Evolutionary conservation across 2,797 vertebrate genomes (phyloP).

Genomic region (Ceyx erithaca): DNA sequence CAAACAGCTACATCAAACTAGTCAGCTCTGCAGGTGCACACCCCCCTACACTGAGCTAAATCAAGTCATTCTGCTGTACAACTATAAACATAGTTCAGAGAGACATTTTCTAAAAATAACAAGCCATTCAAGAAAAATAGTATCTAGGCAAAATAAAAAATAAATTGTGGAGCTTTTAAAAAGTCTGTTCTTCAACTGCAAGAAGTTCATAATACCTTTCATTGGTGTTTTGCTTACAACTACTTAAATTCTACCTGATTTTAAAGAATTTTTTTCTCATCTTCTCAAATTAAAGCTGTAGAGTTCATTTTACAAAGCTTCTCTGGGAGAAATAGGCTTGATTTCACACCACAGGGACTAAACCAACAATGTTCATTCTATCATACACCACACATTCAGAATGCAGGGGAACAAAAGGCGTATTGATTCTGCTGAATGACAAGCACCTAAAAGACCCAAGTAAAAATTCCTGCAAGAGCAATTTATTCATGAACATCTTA

Average conservation of each 20-base stretch:
- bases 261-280: neutral
- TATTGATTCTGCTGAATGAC: constrained; percentile 41
- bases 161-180: neutral
- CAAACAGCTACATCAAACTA: neutral
- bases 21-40: neutral
- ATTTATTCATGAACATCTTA: constrained; percentile 38
- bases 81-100: neutral
- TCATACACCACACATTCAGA: constrained; percentile 13
- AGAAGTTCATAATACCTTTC: neutral
- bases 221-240: neutral
- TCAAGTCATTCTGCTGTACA: neutral
- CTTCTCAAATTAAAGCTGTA: neutral
- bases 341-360: constrained; percentile 37
- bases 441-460: constrained; percentile 35
- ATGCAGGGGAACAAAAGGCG: constrained; percentile 47
- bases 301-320: neutral
- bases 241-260: neutral
- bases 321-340: neutral
- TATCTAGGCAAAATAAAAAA: neutral
- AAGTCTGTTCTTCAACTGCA: neutral
- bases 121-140: neutral
- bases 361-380: constrained; percentile 19
- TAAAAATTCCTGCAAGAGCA: constrained; percentile 34
- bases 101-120: neutral
- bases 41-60: neutral